Conservation (phyloP, 2,888 invertebrate genomes). For the Chalcis sispes region DNA sequence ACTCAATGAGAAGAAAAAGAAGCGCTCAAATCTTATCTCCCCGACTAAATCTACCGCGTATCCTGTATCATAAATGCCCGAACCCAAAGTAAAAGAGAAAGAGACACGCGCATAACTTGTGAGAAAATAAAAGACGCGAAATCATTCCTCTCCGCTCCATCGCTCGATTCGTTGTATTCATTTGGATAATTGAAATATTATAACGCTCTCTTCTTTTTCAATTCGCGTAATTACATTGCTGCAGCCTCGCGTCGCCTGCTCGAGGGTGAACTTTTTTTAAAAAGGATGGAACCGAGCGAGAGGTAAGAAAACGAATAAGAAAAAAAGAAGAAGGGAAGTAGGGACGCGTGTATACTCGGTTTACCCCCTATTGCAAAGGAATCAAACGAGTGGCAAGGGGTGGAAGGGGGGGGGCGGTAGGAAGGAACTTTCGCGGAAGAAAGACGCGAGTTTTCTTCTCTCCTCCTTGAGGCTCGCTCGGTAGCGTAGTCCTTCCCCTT, state of each 20-base stretch:
- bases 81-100: too few species aligned
- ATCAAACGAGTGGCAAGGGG: slow-evolving; percentile 8
- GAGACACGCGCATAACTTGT: neutral
- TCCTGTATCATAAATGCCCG: too few species aligned
- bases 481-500: neutral
- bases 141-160: slow-evolving; percentile 6
- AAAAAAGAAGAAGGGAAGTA: too few species aligned
- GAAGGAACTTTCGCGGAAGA: too few species aligned
- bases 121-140: neutral
- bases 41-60: neutral
- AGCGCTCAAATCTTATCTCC: neutral
- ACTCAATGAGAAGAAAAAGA: neutral
- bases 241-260: neutral
- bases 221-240: slow-evolving; percentile 50
- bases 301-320: neutral
- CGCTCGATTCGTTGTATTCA: slow-evolving; percentile 47
- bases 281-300: neutral
- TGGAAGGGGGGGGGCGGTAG: too few species aligned
- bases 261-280: too few species aligned
- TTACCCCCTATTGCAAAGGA: slow-evolving; percentile 20
- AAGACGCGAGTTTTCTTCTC: slow-evolving; percentile 36
- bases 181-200: slow-evolving; percentile 55
- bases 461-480: neutral
- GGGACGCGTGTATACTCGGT: neutral
- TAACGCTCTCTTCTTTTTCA: slow-evolving; percentile 43